Conservation (phyloP, 2,797 vertebrate species). For the Mastacembelus armatus region DNA sequence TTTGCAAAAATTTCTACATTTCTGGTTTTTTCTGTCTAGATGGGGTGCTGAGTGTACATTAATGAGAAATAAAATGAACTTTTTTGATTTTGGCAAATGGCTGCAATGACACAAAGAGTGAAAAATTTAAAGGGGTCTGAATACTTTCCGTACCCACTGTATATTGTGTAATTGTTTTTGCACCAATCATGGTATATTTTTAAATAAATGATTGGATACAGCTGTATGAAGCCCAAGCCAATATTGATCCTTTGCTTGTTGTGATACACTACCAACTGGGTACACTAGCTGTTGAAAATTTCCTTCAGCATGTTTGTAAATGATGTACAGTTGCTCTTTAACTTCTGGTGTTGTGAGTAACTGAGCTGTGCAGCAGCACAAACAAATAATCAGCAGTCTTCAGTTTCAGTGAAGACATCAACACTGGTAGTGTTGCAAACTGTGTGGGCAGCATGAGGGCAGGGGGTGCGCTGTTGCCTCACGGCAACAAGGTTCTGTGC, state of each 20-base stretch:
- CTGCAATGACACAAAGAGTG: too few relatives aligned
- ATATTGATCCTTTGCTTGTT: background rate
- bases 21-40: too few relatives aligned
- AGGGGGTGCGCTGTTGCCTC: too few relatives aligned
- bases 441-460: background rate
- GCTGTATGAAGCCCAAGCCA: background rate
- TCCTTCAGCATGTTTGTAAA: conserved; percentile 15
- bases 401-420: conserved; percentile 17
- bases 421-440: too few relatives aligned
- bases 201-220: background rate
- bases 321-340: conserved; percentile 6
- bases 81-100: too few relatives aligned
- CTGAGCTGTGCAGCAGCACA: conserved; percentile 24
- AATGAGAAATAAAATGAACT: too few relatives aligned
- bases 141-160: too few relatives aligned
- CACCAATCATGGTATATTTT: background rate
- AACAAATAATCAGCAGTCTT: conserved; percentile 28
- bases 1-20: too few relatives aligned
- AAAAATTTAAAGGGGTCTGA: too few relatives aligned
- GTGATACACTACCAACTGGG: background rate
- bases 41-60: too few relatives aligned
- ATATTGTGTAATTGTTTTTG: background rate
- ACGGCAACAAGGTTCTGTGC: background rate
- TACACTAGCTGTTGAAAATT: conserved; percentile 30
- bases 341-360: conserved; percentile 25